A percentile compares a stretch with the other conserved stretches of the same genome.
Evolutionary conservation across 1,140 invertebrate species (phyloP).

Genomic region (Pogonognathellus flavescens): DNA sequence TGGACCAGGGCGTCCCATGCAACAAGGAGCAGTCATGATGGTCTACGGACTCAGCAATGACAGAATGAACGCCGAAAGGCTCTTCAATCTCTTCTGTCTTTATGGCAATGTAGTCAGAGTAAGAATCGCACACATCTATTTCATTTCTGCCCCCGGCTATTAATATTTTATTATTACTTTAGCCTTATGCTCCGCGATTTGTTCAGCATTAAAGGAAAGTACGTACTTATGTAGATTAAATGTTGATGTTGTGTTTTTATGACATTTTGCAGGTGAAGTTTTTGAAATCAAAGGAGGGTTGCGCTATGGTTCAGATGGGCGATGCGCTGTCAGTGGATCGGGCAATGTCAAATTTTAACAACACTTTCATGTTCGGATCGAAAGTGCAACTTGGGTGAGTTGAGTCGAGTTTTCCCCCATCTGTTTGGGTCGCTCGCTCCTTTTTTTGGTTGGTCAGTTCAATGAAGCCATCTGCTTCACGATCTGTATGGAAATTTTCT

Average conservation of each 20-base stretch:
- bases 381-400: conserved; percentile 77
- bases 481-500: conserved; percentile 48
- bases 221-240: neutral
- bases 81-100: conserved; percentile 99
- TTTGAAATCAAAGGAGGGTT: conserved; percentile 97
- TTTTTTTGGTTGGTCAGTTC: conserved; percentile 54
- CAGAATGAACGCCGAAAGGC: conserved; percentile 93
- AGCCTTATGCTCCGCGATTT: too few relatives aligned
- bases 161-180: too few relatives aligned
- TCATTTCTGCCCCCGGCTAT: neutral
- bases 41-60: conserved; percentile 95
- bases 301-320: conserved; percentile 99
- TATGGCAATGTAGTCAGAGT: conserved; percentile 98
- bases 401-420: conserved; percentile 64
- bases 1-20: conserved; percentile 68
- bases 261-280: conserved; percentile 88
- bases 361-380: conserved; percentile 83
- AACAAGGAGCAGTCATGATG: conserved; percentile 94
- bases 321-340: conserved; percentile 94
- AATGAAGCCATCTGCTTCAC: conserved; percentile 51
- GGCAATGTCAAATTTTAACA: conserved; percentile 94
- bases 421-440: conserved; percentile 35
- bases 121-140: conserved; percentile 70
- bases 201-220: neutral
- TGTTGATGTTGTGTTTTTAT: too few relatives aligned